Evolutionary conservation across 2,797 vertebrate species (phyloP), one percentile per base, ranked within the genome.

Genomic region (Betta splendens): DNA sequence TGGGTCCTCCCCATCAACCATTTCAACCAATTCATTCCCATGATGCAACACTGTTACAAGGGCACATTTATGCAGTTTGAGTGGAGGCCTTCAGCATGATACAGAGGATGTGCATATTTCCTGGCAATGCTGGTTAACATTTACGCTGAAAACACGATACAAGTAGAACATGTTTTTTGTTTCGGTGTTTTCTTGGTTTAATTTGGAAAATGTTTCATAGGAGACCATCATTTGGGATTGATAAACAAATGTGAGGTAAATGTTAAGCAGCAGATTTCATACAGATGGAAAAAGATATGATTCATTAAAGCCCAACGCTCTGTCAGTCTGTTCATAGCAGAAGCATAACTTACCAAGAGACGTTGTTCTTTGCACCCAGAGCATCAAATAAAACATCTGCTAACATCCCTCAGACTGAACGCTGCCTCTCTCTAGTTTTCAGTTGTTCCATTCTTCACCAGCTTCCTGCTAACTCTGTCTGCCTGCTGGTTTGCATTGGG

Each of bases 1-100:
- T 69, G 52, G 28, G 81, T 72, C 79, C 70, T 63, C 51, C 29
- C 61, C 69, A 48, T 45, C 61, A 75, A 64, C 52, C 60, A 51
- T 73, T 55, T 49, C 43, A 69, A 60, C 59, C 44, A 61, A 56
- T 56, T 36, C 49, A 26, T 53, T 85, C 70, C 81, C 77, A 86
- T 78, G 61, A 81, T 82, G 79, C 85, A 69, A 45, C 47, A 3
- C 69, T 67, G 63, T 9, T 67, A 54, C 63, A 69, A 69, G 71
- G 75, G 50, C 59, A 72, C 60, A 61, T 76, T 73, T 52, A 48
- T 74, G 52, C 60, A 18, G 66, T 79, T 39, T 59, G 75, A 70
- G 47, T 15, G 21, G 61, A 75, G 43, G 50, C 36, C 53, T 46
- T 65, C 31, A 29, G 47, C 8, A 0, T 23, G 47, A 72, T 65